Evolutionary conservation across 2,113 vertebrate species (phyloP).

Genomic region (Rallus limicola): DNA sequence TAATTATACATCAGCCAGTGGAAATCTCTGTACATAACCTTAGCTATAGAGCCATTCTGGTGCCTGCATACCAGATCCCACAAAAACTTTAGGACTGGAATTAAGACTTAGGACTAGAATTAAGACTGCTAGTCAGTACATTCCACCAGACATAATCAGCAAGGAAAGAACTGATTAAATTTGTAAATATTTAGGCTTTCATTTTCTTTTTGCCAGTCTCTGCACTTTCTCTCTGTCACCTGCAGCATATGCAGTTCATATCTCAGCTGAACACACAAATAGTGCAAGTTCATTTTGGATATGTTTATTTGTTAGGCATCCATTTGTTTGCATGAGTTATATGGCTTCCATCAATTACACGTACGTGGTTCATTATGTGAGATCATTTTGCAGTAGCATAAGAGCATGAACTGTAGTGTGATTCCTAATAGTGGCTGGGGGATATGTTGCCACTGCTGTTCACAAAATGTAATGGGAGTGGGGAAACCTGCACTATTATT

Average conservation of each 20-base stretch:
- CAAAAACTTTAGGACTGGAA: background rate
- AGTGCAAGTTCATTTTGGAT: slow-evolving; percentile 33
- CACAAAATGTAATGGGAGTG: slow-evolving; percentile 29
- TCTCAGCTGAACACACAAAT: slow-evolving; percentile 44
- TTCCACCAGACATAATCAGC: background rate
- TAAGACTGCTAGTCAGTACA: background rate
- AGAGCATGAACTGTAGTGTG: slow-evolving; percentile 12
- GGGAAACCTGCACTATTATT: slow-evolving; percentile 26
- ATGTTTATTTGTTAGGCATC: slow-evolving; percentile 52
- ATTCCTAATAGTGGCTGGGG: background rate
- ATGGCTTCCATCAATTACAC: slow-evolving; percentile 30
- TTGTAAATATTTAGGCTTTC: background rate
- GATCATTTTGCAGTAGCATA: slow-evolving; percentile 21
- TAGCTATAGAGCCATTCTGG: background rate
- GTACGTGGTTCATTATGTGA: background rate
- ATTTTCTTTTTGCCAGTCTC: background rate
- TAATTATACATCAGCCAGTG: slow-evolving; percentile 37
- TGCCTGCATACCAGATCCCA: background rate
- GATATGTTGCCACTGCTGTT: background rate
- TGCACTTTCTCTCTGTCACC: slow-evolving; percentile 20
- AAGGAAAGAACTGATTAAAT: background rate
- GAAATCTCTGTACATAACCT: background rate
- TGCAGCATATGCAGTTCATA: background rate
- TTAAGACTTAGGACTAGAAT: background rate
- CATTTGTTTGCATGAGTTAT: slow-evolving; percentile 51